Base-by-base conservation (phyloP, 2,113 vertebrate genomes). In the Heloderma charlesbogerti region DNA sequence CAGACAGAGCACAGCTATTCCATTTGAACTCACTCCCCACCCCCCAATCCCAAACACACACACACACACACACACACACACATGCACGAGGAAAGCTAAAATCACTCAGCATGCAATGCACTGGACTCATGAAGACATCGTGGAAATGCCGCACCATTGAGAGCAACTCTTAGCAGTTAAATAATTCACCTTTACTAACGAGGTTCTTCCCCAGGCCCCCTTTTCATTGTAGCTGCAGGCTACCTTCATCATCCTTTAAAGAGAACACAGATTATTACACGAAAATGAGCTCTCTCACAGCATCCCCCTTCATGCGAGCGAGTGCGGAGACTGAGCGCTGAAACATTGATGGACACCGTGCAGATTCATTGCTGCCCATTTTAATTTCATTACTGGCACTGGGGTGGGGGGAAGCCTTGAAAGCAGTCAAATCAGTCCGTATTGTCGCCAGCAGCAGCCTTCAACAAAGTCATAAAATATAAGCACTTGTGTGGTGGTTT, bases 381-480 rank as follows among this genome's bases (percentile, higher is more conserved):
- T 90, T 90, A 90, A 86, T 90, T 90, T 86, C 84, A 90, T 90
- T 90, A 34, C 75, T 43, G 37, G 45, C 34, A 78, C 8, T 66
- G 12, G 81, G 43, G 43, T 51, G 43, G n/a, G 40, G 48, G 43
- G 29, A 27, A 80, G n/a, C 89, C 75, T 90, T 57, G 84, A 69
- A 71, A 57, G n/a, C 13, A 27, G 74, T 27, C 51, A 80, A n/a
- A 1, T 63, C 75, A 54, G 83, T 16, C 89, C 80, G 31, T 22
- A 3, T 45, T 86, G 54, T 40, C 74, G n/a, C 63, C 48, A 79
- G 86, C 75, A 90, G 75, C 84, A 71, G 75, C 89, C 89, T 86
- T 90, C 75, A 45, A 86, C 2, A 1, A 48, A 80, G 63, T 54
- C 89, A 90, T 90, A 90, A 90, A 90, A 72, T 45, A 57, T 71